phyloP scores from a whole-genome alignment of 2,888 invertebrate genomes.

The Diarsia rubi region DNA sequence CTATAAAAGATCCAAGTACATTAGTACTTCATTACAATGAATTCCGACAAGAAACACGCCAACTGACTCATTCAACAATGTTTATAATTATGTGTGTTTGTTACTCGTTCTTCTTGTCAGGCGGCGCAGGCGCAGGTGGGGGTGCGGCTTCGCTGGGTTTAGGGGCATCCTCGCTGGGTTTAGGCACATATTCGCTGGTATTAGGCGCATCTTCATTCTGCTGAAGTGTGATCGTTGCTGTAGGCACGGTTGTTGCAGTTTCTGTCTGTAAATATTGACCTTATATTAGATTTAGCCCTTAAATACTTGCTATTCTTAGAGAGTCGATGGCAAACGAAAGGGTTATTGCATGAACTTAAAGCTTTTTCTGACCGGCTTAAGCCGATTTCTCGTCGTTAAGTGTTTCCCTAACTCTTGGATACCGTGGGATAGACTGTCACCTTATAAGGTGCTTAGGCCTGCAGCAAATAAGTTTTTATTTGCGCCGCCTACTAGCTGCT shows the following conservation, averaged over 20 bases:
- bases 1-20: no score
- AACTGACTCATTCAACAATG: conserved; percentile 36
- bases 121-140: conserved; percentile 75
- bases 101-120: conserved; percentile 66
- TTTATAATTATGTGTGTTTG: background rate
- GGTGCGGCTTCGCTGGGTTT: conserved; percentile 49
- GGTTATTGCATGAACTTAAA: no score
- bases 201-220: conserved; percentile 33
- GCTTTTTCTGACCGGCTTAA: no score
- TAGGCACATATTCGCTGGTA: conserved; percentile 15
- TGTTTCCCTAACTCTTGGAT: no score
- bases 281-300: background rate
- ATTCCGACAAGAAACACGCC: background rate
- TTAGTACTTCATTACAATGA: background rate
- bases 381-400: no score
- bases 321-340: no score
- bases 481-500: no score
- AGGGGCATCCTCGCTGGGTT: conserved; percentile 44
- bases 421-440: no score
- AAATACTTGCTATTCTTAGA: background rate
- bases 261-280: conserved; percentile 60
- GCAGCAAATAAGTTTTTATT: no score
- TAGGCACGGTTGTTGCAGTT: conserved; percentile 65
- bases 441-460: no score
- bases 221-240: conserved; percentile 74